phyloP scores from a whole-genome alignment of 2,797 vertebrate genomes.

The Alauda arvensis region DNA sequence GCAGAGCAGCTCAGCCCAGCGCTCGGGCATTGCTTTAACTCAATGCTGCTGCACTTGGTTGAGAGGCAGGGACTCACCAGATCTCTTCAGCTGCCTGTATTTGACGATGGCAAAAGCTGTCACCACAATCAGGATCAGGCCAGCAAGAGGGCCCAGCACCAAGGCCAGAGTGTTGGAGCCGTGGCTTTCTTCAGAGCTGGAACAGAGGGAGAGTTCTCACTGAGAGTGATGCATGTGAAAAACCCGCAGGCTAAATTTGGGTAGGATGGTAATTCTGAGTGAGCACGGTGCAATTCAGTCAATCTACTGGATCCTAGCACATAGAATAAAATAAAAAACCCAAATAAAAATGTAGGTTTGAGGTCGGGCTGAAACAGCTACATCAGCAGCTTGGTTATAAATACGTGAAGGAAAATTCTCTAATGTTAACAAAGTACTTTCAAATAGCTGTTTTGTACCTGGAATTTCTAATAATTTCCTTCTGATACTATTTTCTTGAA shows the following conservation, averaged over 20 bases:
- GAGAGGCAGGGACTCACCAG: slow-evolving; percentile 63
- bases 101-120: slow-evolving; percentile 50
- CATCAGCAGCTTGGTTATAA: neutral
- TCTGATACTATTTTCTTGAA: neutral
- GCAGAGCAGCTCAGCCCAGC: neutral
- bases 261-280: neutral
- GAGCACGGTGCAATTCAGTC: accelerated
- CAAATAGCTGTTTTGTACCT: neutral
- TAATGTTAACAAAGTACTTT: neutral
- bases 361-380: neutral
- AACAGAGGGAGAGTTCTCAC: neutral
- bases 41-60: accelerated
- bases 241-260: neutral
- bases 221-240: accelerated
- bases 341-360: neutral
- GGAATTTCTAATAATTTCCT: neutral
- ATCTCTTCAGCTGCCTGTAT: slow-evolving; percentile 55
- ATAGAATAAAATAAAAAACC: neutral
- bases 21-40: accelerated
- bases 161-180: neutral
- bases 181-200: slow-evolving; percentile 12
- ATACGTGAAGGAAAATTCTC: neutral
- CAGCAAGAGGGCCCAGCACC: slow-evolving; percentile 36
- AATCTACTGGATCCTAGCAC: neutral
- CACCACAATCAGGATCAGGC: slow-evolving; percentile 10